Percentiles rank a stretch among this genome's conserved stretches.
phyloP scores from a whole-genome alignment of 2,797 vertebrate genomes.

The Xenops minutus region DNA sequence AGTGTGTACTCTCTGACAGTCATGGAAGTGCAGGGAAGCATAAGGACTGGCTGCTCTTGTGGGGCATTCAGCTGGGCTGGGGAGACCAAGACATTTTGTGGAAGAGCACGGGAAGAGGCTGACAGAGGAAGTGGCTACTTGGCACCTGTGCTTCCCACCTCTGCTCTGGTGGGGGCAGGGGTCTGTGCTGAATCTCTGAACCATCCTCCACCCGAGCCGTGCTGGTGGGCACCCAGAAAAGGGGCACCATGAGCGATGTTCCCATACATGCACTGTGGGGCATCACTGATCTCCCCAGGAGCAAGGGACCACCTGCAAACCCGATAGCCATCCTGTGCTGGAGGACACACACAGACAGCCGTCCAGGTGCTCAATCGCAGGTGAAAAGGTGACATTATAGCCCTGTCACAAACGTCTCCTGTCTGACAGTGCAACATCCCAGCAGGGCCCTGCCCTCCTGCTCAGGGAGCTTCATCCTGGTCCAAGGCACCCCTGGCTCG shows the following conservation, averaged over 20 bases:
- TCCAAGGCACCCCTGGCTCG: background rate
- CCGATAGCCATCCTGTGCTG: background rate
- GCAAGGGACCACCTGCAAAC: background rate
- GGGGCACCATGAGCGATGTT: rapidly evolving
- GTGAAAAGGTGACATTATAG: background rate
- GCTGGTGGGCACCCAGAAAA: background rate
- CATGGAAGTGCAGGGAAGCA: background rate
- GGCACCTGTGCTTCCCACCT: background rate
- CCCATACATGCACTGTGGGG: rapidly evolving
- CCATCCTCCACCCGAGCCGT: background rate
- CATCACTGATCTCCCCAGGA: background rate
- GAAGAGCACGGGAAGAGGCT: background rate
- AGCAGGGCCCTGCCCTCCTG: rapidly evolving
- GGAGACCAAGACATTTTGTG: background rate
- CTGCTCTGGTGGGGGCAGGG: background rate
- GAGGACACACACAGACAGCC: background rate
- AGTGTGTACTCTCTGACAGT: background rate
- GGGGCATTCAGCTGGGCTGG: background rate
- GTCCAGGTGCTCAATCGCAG: background rate
- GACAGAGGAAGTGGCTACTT: too few species aligned
- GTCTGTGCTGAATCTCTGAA: background rate
- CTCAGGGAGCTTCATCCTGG: rapidly evolving
- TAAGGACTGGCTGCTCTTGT: background rate
- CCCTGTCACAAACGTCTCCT: background rate
- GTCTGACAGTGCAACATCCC: background rate